Conservation (phyloP, 1,140 invertebrate genomes). For the Tigriopus japonicus region DNA sequence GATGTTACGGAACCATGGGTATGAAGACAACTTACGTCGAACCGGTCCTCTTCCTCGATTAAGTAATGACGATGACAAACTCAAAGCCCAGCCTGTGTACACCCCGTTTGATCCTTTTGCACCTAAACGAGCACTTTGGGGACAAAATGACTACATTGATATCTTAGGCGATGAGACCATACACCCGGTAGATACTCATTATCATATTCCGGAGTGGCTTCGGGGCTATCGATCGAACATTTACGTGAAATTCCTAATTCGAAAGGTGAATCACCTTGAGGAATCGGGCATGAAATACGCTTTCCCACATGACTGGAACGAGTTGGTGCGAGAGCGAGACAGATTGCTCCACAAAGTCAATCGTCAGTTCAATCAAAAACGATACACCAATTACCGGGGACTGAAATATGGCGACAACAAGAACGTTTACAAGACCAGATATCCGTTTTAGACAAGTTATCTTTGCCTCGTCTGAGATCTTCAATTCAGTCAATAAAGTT, state of each 20-base stretch:
- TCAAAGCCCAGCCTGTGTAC: constrained; percentile 23
- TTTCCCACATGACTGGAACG: not conserved
- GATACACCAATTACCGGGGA: not conserved
- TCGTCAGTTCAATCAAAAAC: not conserved
- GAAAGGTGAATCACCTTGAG: not conserved
- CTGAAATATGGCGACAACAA: not conserved
- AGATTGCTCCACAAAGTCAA: not conserved
- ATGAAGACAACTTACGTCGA: constrained; percentile 33
- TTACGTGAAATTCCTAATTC: not conserved
- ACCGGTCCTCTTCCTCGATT: constrained; percentile 5
- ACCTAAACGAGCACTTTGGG: constrained; percentile 46
- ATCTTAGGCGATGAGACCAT: constrained; percentile 63
- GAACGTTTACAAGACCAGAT: not conserved
- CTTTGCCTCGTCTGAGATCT: no score
- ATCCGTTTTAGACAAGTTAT: no score
- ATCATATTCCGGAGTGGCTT: constrained; percentile 64
- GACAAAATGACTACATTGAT: constrained; percentile 92
- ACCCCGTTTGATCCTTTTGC: not conserved
- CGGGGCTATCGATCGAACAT: constrained; percentile 32
- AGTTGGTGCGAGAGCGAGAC: not conserved
- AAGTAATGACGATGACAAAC: constrained; percentile 24
- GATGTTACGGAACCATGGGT: constrained; percentile 43
- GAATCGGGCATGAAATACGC: not conserved
- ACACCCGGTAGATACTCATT: constrained; percentile 55
- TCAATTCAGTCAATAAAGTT: no score